Percentiles rank a stretch among this genome's conserved stretches.
Evolutionary conservation across 2,797 vertebrate genomes (phyloP).

Genomic region (Sphenopsis melanotis): DNA sequence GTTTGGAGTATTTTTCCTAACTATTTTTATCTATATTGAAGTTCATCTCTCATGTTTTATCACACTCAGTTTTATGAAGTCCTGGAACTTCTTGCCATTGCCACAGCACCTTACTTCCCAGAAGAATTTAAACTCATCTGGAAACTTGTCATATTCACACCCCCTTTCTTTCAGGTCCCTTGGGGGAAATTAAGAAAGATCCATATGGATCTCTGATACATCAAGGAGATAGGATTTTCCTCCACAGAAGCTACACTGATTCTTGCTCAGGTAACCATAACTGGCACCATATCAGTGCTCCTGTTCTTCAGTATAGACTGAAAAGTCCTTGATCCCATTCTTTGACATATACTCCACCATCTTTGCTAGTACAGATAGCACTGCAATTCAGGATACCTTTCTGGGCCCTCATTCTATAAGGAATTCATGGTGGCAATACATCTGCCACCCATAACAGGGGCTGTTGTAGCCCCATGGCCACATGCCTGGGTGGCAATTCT

Average conservation of each 20-base stretch:
- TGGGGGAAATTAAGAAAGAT: background rate
- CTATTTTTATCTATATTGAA: background rate
- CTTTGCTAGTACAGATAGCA: background rate
- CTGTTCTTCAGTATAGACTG: background rate
- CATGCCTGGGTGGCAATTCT: background rate
- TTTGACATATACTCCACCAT: background rate
- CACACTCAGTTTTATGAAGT: background rate
- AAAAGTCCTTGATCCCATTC: background rate
- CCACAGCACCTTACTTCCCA: background rate
- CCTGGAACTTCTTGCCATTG: background rate
- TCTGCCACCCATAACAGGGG: too few relatives aligned
- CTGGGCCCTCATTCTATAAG: background rate
- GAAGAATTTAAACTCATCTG: background rate
- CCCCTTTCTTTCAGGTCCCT: background rate
- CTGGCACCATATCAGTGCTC: background rate
- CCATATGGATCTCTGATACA: background rate
- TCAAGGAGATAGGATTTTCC: background rate
- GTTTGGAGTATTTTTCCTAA: background rate
- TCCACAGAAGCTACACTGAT: background rate
- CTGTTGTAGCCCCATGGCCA: background rate
- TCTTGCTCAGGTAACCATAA: background rate
- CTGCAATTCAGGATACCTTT: background rate
- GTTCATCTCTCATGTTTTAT: background rate
- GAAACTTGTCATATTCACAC: background rate
- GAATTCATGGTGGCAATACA: background rate